These are phyloP conservation scores for Eclectus roratus DNA, from an alignment of 2,113 vertebrate species.

Conservation along the genomic window DNA sequence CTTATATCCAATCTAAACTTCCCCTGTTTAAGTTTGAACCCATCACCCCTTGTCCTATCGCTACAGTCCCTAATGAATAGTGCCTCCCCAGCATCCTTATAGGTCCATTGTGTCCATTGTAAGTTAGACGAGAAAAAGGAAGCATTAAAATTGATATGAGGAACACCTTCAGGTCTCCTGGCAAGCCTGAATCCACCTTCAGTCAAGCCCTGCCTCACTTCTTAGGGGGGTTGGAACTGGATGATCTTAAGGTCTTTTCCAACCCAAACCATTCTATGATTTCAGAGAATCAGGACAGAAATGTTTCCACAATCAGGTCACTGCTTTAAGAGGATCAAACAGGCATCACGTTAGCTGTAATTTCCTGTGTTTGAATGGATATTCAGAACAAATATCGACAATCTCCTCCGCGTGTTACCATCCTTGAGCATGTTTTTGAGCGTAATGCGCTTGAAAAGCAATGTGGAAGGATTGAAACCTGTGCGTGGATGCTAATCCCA, in stretches of 20 bases:
- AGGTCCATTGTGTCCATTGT: too few species aligned
- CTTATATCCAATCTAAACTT: too few species aligned
- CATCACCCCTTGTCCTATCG: too few species aligned
- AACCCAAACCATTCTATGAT: not conserved
- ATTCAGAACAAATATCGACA: constrained; percentile 9
- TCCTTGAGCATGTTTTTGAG: not conserved
- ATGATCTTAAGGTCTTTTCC: not conserved
- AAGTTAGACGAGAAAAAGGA: too few species aligned
- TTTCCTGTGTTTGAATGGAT: constrained; percentile 37
- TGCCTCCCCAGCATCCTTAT: too few species aligned
- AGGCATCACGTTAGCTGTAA: constrained; percentile 4
- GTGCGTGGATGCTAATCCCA: not conserved
- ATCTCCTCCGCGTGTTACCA: not conserved
- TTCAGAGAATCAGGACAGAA: not conserved
- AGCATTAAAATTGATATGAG: too few species aligned
- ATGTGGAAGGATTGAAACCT: not conserved
- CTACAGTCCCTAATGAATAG: too few species aligned
- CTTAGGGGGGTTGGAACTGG: not conserved
- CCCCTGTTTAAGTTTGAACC: too few species aligned
- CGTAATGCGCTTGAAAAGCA: not conserved
- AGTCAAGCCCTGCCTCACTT: not conserved
- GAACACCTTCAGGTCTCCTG: not conserved
- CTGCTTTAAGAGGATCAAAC: constrained; percentile 49
- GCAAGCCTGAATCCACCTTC: not conserved
- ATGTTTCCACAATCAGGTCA: constrained; percentile 24